phyloP scores from a whole-genome alignment of 2,113 vertebrate genomes.

The Gymnobelideus leadbeateri region DNA sequence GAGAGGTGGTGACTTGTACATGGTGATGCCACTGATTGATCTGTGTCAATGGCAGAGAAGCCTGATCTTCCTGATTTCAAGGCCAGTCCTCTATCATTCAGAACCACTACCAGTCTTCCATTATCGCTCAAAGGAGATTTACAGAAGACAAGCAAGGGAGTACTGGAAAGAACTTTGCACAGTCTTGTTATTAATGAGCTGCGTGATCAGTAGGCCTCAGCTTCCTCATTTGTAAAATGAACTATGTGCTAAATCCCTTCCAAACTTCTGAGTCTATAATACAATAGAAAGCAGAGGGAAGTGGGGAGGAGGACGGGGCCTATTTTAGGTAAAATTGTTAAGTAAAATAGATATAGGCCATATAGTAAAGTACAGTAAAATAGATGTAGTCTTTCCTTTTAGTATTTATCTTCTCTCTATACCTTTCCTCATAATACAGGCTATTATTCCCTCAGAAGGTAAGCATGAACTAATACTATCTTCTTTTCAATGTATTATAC shows the following conservation, averaged over 20 bases:
- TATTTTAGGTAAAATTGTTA: not conserved
- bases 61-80: not conserved
- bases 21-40: not conserved
- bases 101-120: not conserved
- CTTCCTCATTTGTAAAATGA: not conserved
- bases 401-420: not conserved
- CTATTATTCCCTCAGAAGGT: not conserved
- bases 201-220: not conserved
- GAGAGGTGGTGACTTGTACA: not conserved
- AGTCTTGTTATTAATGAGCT: not conserved
- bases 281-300: not conserved
- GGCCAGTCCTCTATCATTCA: not conserved
- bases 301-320: not conserved
- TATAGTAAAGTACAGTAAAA: not conserved
- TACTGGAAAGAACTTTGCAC: not conserved
- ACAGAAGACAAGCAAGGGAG: not conserved
- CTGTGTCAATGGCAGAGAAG: not conserved
- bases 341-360: not conserved
- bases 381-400: not conserved
- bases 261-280: not conserved
- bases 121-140: not conserved
- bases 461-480: not conserved
- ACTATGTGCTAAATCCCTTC: not conserved
- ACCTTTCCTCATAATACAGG: not conserved
- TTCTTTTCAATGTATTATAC: not conserved